Evolutionary conservation across 2,888 invertebrate genomes (phyloP), one percentile per base, ranked within the genome.

Genomic region (Brenthis daphne): DNA sequence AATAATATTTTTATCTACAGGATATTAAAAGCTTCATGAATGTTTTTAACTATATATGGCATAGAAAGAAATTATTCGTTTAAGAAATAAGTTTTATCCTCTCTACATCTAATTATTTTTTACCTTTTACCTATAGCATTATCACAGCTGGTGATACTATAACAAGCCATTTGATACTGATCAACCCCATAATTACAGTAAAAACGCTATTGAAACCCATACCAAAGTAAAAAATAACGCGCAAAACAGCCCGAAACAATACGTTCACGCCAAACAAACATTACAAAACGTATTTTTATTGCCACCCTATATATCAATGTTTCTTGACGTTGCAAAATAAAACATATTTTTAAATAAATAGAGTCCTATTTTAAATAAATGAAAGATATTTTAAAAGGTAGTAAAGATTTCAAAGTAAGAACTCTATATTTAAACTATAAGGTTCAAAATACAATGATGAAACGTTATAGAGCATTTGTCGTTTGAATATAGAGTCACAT

Each of bases 241-340:
- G 69, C 70, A 65, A 70, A 74, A 78, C 77, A 77, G 60, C 64
- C 57, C 72, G 67, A 71, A 75, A 79, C 78, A 79, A 79, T 77
- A 73, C 76, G 75, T 78, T 80, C 78, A 77, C 76, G 76, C 78
- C 76, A 81, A 80, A 80, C 79, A 81, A 80, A 81, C 78, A 77
- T 74, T 76, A 67, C 50, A 61, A 64, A 68, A 68, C 71, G 68
- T 63, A 71, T 65, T 68, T 58, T 61, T 65, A 14, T 29, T n/a
- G 43, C 60, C 47, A 60, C 66, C 66, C 66, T 60, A n/a, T 8
- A 24, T 16, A 16, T 29, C 51, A 64, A 50, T 57, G 12, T 24
- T 51, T 16, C 51, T 63, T 53, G 51, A 63, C 5, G 53, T 11
- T 16, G 3, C 43, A 54, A 13, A 53, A 43, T 14, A 8, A 43